A percentile compares a stretch with the other conserved stretches of the same genome.
Evolutionary conservation across 37 sponge, comb jelly and placozoan species (phyloP).

Genomic region (Chondrosia reniformis): DNA sequence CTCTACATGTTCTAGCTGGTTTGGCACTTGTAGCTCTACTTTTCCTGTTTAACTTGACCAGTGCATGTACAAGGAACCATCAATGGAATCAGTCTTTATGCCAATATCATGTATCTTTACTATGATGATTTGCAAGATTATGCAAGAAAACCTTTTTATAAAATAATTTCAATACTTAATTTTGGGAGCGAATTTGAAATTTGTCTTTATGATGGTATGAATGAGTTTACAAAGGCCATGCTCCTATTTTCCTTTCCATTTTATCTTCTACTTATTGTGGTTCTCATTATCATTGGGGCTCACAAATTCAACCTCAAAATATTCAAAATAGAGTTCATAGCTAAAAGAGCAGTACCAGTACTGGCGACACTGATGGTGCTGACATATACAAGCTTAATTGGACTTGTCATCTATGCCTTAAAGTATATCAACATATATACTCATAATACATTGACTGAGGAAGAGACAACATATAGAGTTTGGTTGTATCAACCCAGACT

Average conservation of each 20-base stretch:
- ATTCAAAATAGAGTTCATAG: neutral
- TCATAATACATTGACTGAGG: too few relatives aligned
- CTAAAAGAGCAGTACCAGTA: constrained; percentile 22
- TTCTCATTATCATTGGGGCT: constrained; percentile 7
- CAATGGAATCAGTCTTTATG: constrained; percentile 44
- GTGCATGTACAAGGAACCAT: constrained; percentile 29
- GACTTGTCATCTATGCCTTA: neutral
- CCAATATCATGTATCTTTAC: constrained; percentile 16
- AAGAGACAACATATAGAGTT: too few relatives aligned
- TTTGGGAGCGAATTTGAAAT: constrained; percentile 35
- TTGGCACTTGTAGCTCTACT: constrained; percentile 27
- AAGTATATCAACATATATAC: neutral
- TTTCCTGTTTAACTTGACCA: constrained; percentile 21
- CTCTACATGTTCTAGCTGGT: constrained; percentile 16
- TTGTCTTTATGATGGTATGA: constrained; percentile 71
- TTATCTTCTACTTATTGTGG: constrained; percentile 40
- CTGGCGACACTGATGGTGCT: constrained; percentile 33
- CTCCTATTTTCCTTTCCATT: constrained; percentile 53
- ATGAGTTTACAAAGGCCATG: constrained; percentile 32
- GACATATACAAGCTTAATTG: constrained; percentile 21
- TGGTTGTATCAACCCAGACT: constrained; percentile 11
- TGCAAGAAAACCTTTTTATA: neutral
- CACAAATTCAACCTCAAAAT: constrained; percentile 1
- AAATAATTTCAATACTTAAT: constrained; percentile 19
- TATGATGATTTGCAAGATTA: neutral